Conservation (phyloP, 2,113 vertebrate genomes). For the Paramormyrops kingsleyae region DNA sequence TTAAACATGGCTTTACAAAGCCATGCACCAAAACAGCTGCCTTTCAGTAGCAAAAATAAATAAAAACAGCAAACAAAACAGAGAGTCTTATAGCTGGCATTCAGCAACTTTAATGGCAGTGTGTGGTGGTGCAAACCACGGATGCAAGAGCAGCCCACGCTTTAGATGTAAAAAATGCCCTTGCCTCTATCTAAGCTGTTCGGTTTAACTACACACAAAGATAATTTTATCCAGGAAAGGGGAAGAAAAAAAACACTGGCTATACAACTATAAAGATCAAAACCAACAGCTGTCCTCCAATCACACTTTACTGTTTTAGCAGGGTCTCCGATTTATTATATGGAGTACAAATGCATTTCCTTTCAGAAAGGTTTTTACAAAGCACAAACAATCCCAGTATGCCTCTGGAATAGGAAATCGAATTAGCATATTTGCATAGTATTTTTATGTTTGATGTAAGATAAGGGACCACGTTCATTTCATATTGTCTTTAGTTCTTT, state of each 20-base stretch:
- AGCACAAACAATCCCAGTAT: neutral
- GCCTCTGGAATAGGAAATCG: neutral
- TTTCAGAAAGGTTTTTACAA: neutral
- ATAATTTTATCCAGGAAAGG: neutral
- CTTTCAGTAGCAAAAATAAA: conserved; percentile 1
- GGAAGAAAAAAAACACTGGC: neutral
- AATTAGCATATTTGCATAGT: neutral
- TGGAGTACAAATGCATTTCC: neutral
- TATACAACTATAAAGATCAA: neutral
- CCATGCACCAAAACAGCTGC: neutral
- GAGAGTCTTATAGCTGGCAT: neutral
- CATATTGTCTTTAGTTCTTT: neutral
- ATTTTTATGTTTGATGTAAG: neutral
- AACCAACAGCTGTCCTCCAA: neutral
- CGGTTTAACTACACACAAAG: neutral
- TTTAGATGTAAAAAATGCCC: neutral
- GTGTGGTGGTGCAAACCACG: neutral
- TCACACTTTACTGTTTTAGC: neutral
- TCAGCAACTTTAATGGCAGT: neutral
- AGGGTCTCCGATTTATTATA: neutral
- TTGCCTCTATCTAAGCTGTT: neutral
- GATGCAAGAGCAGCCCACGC: neutral
- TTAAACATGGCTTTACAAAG: neutral
- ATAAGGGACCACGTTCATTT: neutral
- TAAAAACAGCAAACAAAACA: neutral